phyloP scores from a whole-genome alignment of 2,888 invertebrate genomes.

The Papilio demoleus region DNA sequence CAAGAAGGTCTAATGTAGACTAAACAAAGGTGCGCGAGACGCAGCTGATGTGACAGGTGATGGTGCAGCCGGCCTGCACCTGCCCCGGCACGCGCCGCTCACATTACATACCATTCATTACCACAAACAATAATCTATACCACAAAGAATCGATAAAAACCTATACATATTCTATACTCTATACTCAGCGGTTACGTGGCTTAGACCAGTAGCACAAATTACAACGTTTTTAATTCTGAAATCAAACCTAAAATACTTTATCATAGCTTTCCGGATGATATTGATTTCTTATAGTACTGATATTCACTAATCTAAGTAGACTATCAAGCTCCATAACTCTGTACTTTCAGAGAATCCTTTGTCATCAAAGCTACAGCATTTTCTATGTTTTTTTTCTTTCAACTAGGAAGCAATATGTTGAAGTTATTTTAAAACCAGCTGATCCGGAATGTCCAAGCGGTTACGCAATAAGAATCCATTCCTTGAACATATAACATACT shows the following conservation, averaged over 20 bases:
- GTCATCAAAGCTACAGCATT: neutral
- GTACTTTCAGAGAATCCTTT: neutral
- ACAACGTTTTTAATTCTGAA: too few relatives aligned
- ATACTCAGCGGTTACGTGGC: too few relatives aligned
- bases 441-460: conserved; percentile 53
- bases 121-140: conserved; percentile 61
- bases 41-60: conserved; percentile 82
- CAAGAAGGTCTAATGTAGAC: conserved; percentile 44
- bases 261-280: neutral
- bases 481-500: conserved; percentile 41
- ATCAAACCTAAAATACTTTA: neutral
- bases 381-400: neutral
- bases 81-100: conserved; percentile 73
- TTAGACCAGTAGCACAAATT: neutral
- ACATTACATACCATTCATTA: conserved; percentile 61
- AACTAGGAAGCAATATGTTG: neutral
- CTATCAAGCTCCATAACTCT: neutral
- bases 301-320: neutral
- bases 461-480: conserved; percentile 50
- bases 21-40: conserved; percentile 63
- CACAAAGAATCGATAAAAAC: conserved; percentile 57
- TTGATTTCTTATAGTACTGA: neutral
- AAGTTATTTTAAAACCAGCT: conserved; percentile 51
- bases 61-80: conserved; percentile 77
- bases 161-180: conserved; percentile 51